phyloP scores from a whole-genome alignment of 2,888 invertebrate species.

The Eucera pruinosa region DNA sequence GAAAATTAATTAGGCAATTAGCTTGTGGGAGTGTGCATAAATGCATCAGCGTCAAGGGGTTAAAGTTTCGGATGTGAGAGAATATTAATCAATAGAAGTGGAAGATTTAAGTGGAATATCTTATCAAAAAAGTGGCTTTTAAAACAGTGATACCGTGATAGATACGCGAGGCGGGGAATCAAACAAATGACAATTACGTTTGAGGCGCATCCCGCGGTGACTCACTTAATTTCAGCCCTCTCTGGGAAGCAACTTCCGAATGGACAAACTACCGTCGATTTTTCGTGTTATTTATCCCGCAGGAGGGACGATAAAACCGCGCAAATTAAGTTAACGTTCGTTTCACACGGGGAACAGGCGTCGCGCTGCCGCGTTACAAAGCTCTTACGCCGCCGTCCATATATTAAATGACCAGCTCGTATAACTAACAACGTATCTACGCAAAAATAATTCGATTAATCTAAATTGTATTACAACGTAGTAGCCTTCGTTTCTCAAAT shows the following conservation, averaged over 20 bases:
- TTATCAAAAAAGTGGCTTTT: too few species aligned
- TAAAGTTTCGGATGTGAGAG: too few species aligned
- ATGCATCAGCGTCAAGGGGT: too few species aligned
- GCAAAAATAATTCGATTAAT: slow-evolving; percentile 55
- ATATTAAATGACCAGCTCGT: slow-evolving; percentile 7
- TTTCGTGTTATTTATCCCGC: slow-evolving; percentile 28
- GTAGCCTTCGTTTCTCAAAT: background rate
- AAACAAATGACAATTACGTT: slow-evolving; percentile 24
- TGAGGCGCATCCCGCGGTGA: background rate
- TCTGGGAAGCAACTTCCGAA: slow-evolving; percentile 1
- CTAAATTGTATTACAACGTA: slow-evolving; percentile 47
- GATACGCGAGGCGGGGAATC: too few species aligned
- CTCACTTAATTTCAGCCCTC: slow-evolving; percentile 21
- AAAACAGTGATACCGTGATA: too few species aligned
- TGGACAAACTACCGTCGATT: slow-evolving; percentile 33
- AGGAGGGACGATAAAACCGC: slow-evolving; percentile 31
- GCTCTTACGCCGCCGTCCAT: slow-evolving; percentile 25
- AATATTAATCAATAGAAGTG: too few species aligned
- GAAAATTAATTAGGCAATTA: too few species aligned
- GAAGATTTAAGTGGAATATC: too few species aligned
- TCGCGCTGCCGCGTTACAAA: slow-evolving; percentile 25
- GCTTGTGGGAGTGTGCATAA: too few species aligned
- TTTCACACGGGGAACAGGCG: slow-evolving; percentile 42
- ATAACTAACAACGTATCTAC: slow-evolving; percentile 21
- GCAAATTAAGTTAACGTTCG: slow-evolving; percentile 44